These are phyloP conservation scores for Rhynchonycteris naso DNA, from an alignment of 2,797 vertebrate genomes.

Conservation along the genomic window DNA sequence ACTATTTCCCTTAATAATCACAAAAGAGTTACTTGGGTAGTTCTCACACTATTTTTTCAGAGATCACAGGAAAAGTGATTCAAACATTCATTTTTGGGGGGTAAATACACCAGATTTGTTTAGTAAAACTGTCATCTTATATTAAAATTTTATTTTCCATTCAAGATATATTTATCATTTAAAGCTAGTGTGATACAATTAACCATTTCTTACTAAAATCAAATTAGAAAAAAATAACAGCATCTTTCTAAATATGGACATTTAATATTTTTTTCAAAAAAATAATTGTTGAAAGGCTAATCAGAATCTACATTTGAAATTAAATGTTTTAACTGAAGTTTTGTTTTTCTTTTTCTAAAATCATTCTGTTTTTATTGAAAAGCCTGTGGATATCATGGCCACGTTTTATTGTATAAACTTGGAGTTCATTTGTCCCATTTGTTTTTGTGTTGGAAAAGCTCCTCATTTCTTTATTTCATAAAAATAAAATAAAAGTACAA, in stretches of 20 bases:
- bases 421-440: too few species aligned
- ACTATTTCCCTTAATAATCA: background rate
- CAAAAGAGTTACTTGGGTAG: background rate
- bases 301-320: conserved; percentile 31
- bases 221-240: background rate
- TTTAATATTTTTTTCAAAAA: conserved; percentile 7
- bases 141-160: background rate
- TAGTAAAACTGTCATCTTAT: background rate
- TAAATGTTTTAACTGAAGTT: background rate
- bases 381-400: too few species aligned
- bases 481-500: too few species aligned
- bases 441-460: too few species aligned
- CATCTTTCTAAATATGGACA: background rate
- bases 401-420: too few species aligned
- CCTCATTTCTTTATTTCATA: too few species aligned
- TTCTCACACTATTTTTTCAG: conserved; percentile 25
- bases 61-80: background rate
- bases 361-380: background rate
- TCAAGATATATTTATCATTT: conserved; percentile 6
- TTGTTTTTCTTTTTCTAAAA: background rate
- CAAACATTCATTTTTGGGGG: background rate
- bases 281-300: background rate
- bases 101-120: background rate
- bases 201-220: background rate
- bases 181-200: background rate